Evolutionary conservation across 2,888 invertebrate genomes (phyloP), one percentile per base, ranked within the genome.

Genomic region (Plebejus melissa): DNA sequence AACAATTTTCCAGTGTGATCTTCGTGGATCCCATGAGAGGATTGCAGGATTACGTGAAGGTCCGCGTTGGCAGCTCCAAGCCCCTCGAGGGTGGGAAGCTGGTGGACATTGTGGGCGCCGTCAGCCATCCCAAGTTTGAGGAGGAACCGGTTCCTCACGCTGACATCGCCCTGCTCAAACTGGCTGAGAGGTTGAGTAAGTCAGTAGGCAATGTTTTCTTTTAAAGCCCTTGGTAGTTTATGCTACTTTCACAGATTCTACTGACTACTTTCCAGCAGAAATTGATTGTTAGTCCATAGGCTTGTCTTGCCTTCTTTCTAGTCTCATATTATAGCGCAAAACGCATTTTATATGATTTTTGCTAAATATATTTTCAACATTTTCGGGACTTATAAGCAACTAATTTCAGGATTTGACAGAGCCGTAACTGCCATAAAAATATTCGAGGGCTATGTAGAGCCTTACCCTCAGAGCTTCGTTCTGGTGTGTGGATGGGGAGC

Each of bases 101-200:
- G 5, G 79, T 91, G 5, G 88, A 88, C 46, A 93, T 93, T 36
- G 83, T 80, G 0, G 92, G 93, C 0, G 93, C 91, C 0, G 87
- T 93, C 0, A 80, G 92, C 5, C 93, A 93, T 76, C 93, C 93
- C 75, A 93, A 92, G 82, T 93, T 91, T 77, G 93, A 93, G 74
- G 93, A 93, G 79, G 93, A 93, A 69, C 93, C 93, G 0, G 92
- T 91, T 0, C 93, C 93, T 0, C 93, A 93, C 41, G 92, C 92
- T 22, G 93, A 93, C 75, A 85, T 93, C 0, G 93, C 93, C 0
- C 77, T 93, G 65, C 80, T 93, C 22, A 93, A 93, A 74, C 84
- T 93, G 0, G 76, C 86, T 22, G 85, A 85, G 4, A 89, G 91
- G 76, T 79, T 93, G 4, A 85, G 93, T 90, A 78, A 77, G 57